Base-by-base conservation (phyloP, 2,888 invertebrate species). In the Hemistola chrysoprasaria region DNA sequence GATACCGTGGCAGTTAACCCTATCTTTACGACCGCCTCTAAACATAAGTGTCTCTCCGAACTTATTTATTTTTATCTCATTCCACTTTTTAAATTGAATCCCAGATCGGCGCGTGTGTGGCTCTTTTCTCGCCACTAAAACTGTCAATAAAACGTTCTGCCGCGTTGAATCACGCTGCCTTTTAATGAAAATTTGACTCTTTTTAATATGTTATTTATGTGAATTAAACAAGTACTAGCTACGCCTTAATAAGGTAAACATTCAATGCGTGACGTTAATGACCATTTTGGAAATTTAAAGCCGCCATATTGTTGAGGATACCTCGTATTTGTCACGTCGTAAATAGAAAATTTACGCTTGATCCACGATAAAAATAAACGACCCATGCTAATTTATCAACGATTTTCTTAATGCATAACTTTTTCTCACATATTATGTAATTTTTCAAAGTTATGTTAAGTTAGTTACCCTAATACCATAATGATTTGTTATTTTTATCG, bases 61-160 rank as follows among this genome's bases (percentile, higher is more conserved):
- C 83, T 86, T 87, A 86, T 87, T 87, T 88, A 86, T 88, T 85
- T 84, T 87, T 84, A 83, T 86, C 84, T 84, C 85, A 85, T 86
- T 86, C 78, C 78, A 78, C 76, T 82, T 85, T 86, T 88, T 85
- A 86, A 88, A 87, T 86, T 87, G 86, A 86, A 84, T 82, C 78
- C 79, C 67, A 63, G 72, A 65, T 75, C 80, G 85, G 84, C 79
- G 73, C 78, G 86, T 84, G 86, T 85, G 86, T 85, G 85, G 86
- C 72, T 73, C 76, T 72, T 64, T 66, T 62, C 65, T 65, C 69
- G 67, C 69, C 71, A 76, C 78, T 85, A 80, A 84, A 85, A 74
- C 83, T 84, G 84, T 84, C 86, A 83, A 84, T 86, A 84, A 84
- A 85, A 76, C 63, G 64, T 62, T 69, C 67, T 61, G 65, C 62